Evolutionary conservation across 2,797 vertebrate species (phyloP).

Genomic region (Peromyscus melanophrys): DNA sequence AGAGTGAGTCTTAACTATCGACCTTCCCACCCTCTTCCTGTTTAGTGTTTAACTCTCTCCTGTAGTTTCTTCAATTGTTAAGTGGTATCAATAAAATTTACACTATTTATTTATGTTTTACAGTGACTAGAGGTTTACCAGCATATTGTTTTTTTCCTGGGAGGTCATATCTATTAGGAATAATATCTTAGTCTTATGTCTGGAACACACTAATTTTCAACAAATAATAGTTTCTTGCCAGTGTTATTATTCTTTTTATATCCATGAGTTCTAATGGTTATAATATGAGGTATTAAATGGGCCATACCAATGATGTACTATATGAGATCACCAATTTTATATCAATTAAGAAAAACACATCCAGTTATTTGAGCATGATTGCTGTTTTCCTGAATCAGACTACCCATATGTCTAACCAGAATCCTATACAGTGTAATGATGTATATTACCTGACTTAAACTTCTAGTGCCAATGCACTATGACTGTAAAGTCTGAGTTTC

Average conservation of each 20-base stretch:
- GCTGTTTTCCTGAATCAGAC: neutral
- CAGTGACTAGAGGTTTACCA: neutral
- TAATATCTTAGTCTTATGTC: neutral
- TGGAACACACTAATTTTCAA: neutral
- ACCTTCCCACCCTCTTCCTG: neutral
- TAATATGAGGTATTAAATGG: neutral
- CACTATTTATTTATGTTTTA: neutral
- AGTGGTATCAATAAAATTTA: neutral
- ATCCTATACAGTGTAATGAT: neutral
- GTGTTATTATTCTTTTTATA: neutral
- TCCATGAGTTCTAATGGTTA: neutral
- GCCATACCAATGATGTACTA: neutral
- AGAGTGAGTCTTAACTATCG: neutral
- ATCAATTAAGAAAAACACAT: neutral
- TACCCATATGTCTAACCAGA: neutral
- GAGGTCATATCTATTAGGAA: neutral
- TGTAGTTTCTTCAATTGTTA: neutral
- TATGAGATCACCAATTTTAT: neutral
- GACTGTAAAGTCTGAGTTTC: neutral
- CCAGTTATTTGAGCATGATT: neutral
- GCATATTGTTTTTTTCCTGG: neutral
- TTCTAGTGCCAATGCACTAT: neutral
- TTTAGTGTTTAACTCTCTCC: neutral
- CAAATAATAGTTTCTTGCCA: neutral
- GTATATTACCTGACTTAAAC: neutral